phyloP scores from a whole-genome alignment of 2,113 vertebrate species.

The Pelvicachromis taeniatus region DNA sequence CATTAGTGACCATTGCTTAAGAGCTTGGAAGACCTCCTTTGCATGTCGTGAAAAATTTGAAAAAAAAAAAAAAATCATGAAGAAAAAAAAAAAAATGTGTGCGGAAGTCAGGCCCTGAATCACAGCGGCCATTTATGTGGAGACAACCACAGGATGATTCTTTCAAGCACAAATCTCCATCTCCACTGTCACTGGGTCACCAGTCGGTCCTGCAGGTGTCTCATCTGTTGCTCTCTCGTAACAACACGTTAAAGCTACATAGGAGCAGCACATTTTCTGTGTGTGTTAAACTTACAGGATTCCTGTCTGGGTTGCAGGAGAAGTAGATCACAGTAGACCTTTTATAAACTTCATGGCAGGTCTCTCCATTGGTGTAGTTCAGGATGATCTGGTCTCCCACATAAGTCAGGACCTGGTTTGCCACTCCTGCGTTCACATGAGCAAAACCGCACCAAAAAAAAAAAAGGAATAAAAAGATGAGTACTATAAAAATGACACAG shows the following conservation, averaged over 20 bases:
- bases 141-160: background rate
- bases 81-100: background rate
- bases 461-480: background rate
- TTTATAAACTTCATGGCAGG: conserved; percentile 83
- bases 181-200: background rate
- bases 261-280: background rate
- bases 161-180: background rate
- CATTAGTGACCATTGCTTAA: background rate
- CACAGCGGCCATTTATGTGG: background rate
- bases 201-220: background rate
- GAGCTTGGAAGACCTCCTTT: background rate
- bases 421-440: conserved; percentile 68
- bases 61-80: background rate
- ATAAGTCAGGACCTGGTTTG: conserved; percentile 79
- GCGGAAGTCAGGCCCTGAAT: background rate
- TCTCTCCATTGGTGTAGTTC: conserved; percentile 87
- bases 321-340: conserved; percentile 89
- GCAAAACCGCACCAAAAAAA: background rate
- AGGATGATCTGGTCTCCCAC: conserved; percentile 88
- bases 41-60: background rate
- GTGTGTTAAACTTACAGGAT: conserved; percentile 70
- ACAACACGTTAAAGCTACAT: background rate
- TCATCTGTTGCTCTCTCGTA: background rate
- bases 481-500: background rate
- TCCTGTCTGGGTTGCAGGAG: conserved; percentile 80